Evolutionary conservation across 1,140 invertebrate genomes (phyloP).

Genomic region (Gryllus bimaculatus): DNA sequence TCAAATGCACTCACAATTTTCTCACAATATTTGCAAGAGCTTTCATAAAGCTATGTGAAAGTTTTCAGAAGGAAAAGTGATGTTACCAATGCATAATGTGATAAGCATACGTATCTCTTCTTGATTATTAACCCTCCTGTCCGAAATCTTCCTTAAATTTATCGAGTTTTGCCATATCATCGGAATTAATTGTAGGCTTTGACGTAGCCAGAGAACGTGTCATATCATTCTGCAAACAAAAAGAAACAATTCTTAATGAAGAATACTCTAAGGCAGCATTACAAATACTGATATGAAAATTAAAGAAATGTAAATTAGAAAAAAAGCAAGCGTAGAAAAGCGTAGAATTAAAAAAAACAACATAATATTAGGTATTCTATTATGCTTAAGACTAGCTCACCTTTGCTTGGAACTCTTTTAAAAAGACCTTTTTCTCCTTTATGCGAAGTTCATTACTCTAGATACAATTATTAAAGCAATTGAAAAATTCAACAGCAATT

Average conservation of each 20-base stretch:
- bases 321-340: no score
- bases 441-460: no score
- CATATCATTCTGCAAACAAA: conserved; percentile 79
- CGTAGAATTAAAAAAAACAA: no score
- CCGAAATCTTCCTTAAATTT: conserved; percentile 98
- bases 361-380: no score
- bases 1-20: background rate
- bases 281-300: background rate
- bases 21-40: background rate
- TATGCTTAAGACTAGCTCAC: no score
- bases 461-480: no score
- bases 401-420: no score
- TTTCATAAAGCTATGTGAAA: conserved; percentile 2
- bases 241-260: conserved; percentile 9
- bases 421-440: no score
- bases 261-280: background rate
- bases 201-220: conserved; percentile 80
- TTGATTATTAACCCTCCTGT: conserved; percentile 74
- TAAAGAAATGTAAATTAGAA: background rate
- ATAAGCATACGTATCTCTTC: background rate
- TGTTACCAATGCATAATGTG: background rate
- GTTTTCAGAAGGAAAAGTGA: background rate
- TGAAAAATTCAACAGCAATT: no score
- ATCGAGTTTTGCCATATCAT: conserved; percentile 87
- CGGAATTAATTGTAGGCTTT: conserved; percentile 96